Evolutionary conservation across 2,113 vertebrate genomes (phyloP).

Genomic region (Ascaphus truei): DNA sequence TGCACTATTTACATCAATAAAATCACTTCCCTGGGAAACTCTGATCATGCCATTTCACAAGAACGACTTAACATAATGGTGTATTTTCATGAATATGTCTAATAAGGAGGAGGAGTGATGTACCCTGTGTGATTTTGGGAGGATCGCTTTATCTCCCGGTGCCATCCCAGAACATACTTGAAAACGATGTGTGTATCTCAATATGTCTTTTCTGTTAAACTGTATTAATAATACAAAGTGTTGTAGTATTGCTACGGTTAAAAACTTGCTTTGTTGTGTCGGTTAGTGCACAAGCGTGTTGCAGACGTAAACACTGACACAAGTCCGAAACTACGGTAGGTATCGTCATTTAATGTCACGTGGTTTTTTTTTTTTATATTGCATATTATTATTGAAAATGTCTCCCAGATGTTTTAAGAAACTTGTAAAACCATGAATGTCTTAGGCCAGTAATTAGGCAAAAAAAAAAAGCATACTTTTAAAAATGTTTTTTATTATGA

Average conservation of each 20-base stretch:
- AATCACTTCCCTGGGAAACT: constrained; percentile 21
- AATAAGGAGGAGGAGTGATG: constrained; percentile 3
- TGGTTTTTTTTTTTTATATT: no score
- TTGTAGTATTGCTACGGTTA: not conserved
- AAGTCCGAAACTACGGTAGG: no score
- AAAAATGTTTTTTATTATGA: no score
- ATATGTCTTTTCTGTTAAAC: not conserved
- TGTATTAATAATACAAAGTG: not conserved
- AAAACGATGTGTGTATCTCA: not conserved
- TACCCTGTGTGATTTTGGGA: not conserved
- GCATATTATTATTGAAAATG: no score
- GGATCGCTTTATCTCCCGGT: not conserved
- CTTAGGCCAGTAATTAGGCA: no score
- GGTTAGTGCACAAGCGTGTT: no score
- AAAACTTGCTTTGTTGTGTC: no score
- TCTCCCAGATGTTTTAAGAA: not conserved
- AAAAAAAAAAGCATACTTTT: no score
- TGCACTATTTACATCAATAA: not conserved
- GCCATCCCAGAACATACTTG: not conserved
- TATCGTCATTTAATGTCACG: no score
- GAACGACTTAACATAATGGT: not conserved
- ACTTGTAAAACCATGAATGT: not conserved
- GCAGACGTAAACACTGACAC: no score
- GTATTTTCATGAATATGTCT: not conserved
- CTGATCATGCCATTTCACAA: not conserved